Percentiles rank a stretch among this genome's conserved stretches.
phyloP scores from a whole-genome alignment of 2,888 invertebrate species.

The Anodontia alba region DNA sequence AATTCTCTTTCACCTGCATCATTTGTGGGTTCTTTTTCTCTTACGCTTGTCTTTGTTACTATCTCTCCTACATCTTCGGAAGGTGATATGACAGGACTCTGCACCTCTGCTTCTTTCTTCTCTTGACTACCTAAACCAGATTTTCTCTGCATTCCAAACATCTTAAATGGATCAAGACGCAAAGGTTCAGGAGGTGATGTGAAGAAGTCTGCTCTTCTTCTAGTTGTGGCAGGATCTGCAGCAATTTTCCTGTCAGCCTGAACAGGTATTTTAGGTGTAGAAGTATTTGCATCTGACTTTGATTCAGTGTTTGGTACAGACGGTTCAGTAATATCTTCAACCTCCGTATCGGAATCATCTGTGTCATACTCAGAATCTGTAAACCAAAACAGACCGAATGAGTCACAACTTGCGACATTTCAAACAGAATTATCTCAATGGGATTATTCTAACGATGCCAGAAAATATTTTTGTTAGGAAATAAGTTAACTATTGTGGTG shows the following conservation, averaged over 20 bases:
- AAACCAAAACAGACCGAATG: not conserved
- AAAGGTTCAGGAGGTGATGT: conserved; percentile 81
- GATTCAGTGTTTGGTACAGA: not conserved
- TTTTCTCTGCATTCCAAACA: conserved; percentile 74
- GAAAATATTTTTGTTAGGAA: too few relatives aligned
- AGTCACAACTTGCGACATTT: not conserved
- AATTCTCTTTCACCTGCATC: not conserved
- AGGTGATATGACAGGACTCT: conserved; percentile 20
- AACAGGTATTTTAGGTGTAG: not conserved
- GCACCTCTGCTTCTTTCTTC: conserved; percentile 29
- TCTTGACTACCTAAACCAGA: conserved; percentile 1
- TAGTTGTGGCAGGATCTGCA: conserved; percentile 53
- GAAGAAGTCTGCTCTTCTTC: conserved; percentile 82
- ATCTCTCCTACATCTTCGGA: not conserved
- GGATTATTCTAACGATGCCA: too few relatives aligned
- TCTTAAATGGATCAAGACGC: conserved; percentile 80
- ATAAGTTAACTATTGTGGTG: too few relatives aligned
- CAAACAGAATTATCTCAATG: not conserved
- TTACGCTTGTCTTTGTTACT: not conserved
- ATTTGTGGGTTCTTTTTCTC: not conserved
- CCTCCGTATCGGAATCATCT: conserved; percentile 60
- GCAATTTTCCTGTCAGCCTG: not conserved
- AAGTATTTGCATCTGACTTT: not conserved
- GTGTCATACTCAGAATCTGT: conserved; percentile 44
- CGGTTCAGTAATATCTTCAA: conserved; percentile 50